Evolutionary conservation across 2,113 vertebrate species (phyloP).

Genomic region (Poeciliopsis retropinna): DNA sequence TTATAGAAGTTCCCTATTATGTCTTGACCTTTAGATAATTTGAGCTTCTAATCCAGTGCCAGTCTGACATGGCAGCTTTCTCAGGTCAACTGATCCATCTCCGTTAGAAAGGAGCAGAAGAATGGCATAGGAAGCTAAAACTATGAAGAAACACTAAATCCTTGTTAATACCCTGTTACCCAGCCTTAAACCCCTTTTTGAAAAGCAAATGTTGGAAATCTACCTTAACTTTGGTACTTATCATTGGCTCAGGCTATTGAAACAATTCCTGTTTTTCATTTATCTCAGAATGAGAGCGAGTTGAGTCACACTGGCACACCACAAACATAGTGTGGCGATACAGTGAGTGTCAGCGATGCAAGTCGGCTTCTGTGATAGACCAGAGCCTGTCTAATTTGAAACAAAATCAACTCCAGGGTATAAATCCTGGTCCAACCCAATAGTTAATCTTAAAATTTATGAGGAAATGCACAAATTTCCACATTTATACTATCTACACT

Average conservation of each 20-base stretch:
- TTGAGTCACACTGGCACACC: slow-evolving; percentile 21
- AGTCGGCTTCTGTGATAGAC: neutral
- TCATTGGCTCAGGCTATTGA: slow-evolving; percentile 6
- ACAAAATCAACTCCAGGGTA: slow-evolving; percentile 6
- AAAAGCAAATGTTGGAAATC: neutral
- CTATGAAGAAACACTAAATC: neutral
- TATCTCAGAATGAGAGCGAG: neutral
- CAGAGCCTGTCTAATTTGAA: slow-evolving; percentile 3
- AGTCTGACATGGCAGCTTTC: neutral
- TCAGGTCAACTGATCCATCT: neutral
- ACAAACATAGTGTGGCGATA: slow-evolving; percentile 20
- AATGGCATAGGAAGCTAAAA: neutral
- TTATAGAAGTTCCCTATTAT: neutral
- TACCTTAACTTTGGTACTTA: neutral
- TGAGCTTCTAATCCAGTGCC: neutral
- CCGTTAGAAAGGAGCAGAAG: neutral
- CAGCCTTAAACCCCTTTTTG: slow-evolving; percentile 1
- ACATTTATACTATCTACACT: no score
- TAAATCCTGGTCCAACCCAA: slow-evolving; percentile 4
- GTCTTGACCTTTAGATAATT: neutral
- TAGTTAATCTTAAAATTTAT: neutral
- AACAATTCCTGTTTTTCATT: neutral
- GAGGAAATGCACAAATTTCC: no score
- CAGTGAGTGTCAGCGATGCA: neutral
- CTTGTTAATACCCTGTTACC: neutral